A percentile compares a stretch with the other conserved stretches of the same genome.
phyloP scores from a whole-genome alignment of 1,140 invertebrate genomes.

The Ctenoplectra terminalis region DNA sequence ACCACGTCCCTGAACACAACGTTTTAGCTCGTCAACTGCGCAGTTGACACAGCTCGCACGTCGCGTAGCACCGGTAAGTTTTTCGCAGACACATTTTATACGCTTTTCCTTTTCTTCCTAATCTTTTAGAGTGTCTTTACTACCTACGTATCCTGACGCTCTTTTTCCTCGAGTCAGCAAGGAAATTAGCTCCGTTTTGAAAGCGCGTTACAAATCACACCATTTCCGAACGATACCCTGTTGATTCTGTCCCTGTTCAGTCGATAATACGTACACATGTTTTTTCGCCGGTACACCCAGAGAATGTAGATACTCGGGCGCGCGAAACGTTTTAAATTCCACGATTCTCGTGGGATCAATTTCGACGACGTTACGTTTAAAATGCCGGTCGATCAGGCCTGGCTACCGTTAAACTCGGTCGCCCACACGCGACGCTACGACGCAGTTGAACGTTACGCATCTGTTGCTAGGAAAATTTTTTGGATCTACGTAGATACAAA shows the following conservation, averaged over 20 bases:
- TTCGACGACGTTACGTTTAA: slow-evolving; percentile 1
- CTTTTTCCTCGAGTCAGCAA: not conserved
- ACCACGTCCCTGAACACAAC: slow-evolving; percentile 72
- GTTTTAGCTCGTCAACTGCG: slow-evolving; percentile 77
- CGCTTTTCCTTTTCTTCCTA: not conserved
- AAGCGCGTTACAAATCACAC: slow-evolving; percentile 33
- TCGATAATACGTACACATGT: not conserved
- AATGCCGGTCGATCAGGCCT: slow-evolving; percentile 55
- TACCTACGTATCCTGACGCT: not conserved
- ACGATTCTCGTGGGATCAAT: not conserved
- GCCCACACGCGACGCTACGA: slow-evolving; percentile 61
- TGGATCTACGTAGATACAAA: not conserved
- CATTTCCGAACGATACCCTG: slow-evolving; percentile 19
- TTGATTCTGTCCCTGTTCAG: not conserved
- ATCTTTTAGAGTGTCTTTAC: not conserved
- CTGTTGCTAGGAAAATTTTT: not conserved
- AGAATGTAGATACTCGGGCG: not conserved
- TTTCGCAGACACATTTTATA: slow-evolving; percentile 51
- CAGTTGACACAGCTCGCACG: slow-evolving; percentile 74
- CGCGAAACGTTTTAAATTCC: not conserved
- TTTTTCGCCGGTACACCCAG: slow-evolving; percentile 6
- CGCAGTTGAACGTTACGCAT: slow-evolving; percentile 53
- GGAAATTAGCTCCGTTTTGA: not conserved
- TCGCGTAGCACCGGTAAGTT: slow-evolving; percentile 78
- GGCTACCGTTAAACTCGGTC: slow-evolving; percentile 24